Conservation (phyloP, 2,113 vertebrate genomes). For the Mormyrus iriodes region DNA sequence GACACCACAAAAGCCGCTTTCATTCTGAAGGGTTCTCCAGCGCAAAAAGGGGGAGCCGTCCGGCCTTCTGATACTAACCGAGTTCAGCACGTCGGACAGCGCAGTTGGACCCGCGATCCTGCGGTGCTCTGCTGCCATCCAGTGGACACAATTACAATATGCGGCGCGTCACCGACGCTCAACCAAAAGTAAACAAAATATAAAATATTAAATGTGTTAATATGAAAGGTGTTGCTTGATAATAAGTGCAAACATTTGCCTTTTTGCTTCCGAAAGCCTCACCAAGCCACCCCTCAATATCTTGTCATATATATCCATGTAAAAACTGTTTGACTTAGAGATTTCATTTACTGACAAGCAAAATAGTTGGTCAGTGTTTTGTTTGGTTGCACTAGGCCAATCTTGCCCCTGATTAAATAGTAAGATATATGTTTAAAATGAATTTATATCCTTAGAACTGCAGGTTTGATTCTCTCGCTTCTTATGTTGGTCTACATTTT, state of each 20-base stretch:
- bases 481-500: neutral
- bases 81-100: constrained; percentile 18
- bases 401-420: neutral
- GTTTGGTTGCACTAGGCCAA: neutral
- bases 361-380: neutral
- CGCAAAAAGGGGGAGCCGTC: constrained; percentile 2
- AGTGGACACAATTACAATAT: neutral
- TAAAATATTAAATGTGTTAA: neutral
- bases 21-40: neutral
- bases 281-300: neutral
- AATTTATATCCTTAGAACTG: neutral
- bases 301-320: neutral
- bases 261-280: neutral
- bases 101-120: neutral
- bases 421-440: neutral
- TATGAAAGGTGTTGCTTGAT: neutral
- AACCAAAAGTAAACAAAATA: neutral
- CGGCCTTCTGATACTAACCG: neutral
- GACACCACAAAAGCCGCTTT: neutral
- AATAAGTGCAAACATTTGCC: neutral
- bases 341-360: neutral
- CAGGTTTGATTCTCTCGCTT: neutral
- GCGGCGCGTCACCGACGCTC: neutral
- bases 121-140: constrained; percentile 25
- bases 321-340: neutral